Evolutionary conservation across 2,888 invertebrate genomes (phyloP), one percentile per base, ranked within the genome.

Genomic region (Neoascia interrupta): DNA sequence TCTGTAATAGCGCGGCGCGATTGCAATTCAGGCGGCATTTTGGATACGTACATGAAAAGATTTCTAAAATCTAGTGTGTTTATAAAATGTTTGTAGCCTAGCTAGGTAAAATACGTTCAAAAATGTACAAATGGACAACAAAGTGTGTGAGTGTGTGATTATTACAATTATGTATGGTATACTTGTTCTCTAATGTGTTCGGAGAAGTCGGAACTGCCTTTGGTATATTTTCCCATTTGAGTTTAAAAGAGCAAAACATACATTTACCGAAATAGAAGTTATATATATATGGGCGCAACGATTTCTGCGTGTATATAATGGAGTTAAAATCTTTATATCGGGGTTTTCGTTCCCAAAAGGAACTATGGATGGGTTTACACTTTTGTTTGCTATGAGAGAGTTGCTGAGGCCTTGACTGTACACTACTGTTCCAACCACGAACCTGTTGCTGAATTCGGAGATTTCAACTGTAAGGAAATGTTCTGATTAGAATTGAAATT

Each of bases 341-440:
- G 73, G 73, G 51, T 36, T 53, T 34, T 26, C 61, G 74, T 80
- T 66, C 45, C 68, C 41, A 15, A 8, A 18, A 75, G 81, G 81
- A 82, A 82, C 81, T 69, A 43, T 81, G 72, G 76, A 75, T 68
- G 72, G 73, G 72, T 63, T n/a, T 76, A 68, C 45, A 74, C 53
- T 49, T 70, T 49, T 64, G 8, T 47, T 66, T 60, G 56, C 1
- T 61, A 68, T 60, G 28, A 72, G 18, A 54, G 15, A 41, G 21
- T 56, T 37, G 36, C 53, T 66, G 53, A 23, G 16, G 39, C 8
- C 28, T 28, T 60, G 23, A 79, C 37, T 63, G 53, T 70, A 72
- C 81, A 86, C 84, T 92, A 93, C 91, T 93, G 93, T 86, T 96
- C 96, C 84, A 96, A 90, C 95, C 95, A 96, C 39, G 95, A 95